phyloP scores from a whole-genome alignment of 2,888 invertebrate genomes.

The Lochmaea capreae region DNA sequence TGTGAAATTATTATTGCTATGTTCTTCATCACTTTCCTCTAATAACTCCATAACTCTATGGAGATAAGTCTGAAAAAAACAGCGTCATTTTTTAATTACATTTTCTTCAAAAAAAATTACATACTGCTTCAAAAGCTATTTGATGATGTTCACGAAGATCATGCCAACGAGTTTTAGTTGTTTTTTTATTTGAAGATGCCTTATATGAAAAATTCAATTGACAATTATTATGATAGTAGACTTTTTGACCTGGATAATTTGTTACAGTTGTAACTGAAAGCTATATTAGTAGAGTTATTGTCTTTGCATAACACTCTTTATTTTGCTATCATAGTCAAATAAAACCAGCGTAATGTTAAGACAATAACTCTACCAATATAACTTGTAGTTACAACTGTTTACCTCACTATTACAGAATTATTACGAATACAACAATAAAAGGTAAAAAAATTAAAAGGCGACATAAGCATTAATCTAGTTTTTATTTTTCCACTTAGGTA shows the following conservation, averaged over 20 bases:
- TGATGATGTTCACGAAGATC: conserved; percentile 49
- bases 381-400: no score
- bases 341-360: no score
- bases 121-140: conserved; percentile 50
- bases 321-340: no score
- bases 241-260: conserved; percentile 43
- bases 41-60: conserved; percentile 48
- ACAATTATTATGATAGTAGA: conserved; percentile 46
- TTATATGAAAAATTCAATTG: conserved; percentile 44
- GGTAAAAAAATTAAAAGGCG: no score
- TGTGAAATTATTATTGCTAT: conserved; percentile 46
- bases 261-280: no score
- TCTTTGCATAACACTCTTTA: no score
- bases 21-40: conserved; percentile 47
- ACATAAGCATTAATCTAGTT: no score
- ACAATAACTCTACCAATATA: no score
- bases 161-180: conserved; percentile 49
- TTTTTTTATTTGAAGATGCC: conserved; percentile 41
- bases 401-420: no score
- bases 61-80: conserved; percentile 51
- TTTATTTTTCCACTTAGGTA: no score
- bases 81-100: conserved; percentile 50
- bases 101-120: conserved; percentile 47
- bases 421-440: no score
- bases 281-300: no score